Base-by-base conservation (phyloP, 1,140 invertebrate genomes). In the Zaprionus lachaisei region DNA sequence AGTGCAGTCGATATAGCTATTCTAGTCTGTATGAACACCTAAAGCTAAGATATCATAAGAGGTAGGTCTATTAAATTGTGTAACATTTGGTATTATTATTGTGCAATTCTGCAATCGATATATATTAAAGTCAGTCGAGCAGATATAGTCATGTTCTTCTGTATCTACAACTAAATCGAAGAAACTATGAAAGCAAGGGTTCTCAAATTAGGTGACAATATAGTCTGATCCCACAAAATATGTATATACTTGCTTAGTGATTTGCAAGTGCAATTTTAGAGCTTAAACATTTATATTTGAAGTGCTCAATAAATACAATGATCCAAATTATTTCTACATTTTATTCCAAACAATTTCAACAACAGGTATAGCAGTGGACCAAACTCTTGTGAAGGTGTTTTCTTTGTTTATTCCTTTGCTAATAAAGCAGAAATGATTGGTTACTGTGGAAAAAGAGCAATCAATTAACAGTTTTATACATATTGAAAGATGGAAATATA, bases 391-490 rank as follows among this genome's bases (percentile, higher is more conserved):
- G 7, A 31, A 34, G 9, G 2, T 34, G 31, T 11, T 11, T 9
- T 34, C 31, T 20, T 65, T 44, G 15, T n/a, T 70, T 67, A 55
- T 70, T 66, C 9, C 20, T 26, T 64, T 57, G 24, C 14, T 58
- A 86, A 67, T 86, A 87, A 55, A 70, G 64, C 47, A 89, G 44
- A 41, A 75, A 89, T 9, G 83, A 87, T 64, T 87, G 83, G 62
- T 87, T 75, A 58, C 84, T 87, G 38, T 17, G 70, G 11, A 14
- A 54, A 0, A 0, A n/a, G 31, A 60, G 9, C 12, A 2, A 20
- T 2, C 3, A 11, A 28, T 41, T 41, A 65, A 28, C 1, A 37
- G 20, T 3, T 9, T 4, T 9, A 34, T 44, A 44, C 5, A n/a
- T 17, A 65, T 26, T 5, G 6, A 20, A 6, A 17, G 28, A n/a